Evolutionary conservation across 2,113 vertebrate species (phyloP), one percentile per base, ranked within the genome.

Genomic region (Epinephelus cyanopodus): DNA sequence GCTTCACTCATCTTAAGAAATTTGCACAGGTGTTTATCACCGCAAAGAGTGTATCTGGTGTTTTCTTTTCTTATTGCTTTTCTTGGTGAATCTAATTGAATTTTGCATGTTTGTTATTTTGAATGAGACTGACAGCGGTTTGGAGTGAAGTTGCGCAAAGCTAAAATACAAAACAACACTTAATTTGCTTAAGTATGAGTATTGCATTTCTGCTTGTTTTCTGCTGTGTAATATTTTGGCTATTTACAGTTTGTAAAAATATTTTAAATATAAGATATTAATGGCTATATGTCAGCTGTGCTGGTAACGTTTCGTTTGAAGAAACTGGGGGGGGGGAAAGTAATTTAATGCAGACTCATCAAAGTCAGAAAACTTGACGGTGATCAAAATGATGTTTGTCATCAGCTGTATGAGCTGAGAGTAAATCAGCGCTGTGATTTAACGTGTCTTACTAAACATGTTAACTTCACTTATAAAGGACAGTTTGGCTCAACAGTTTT

Each of bases 81-180:
- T 60, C 1, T 57, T 56, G 2, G 77, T 87, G 14, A 64, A 77
- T 77, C 81, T 77, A 42, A 85, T 77, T 76, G 21, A 50, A 37
- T n/a, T 64, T 83, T 84, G 68, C 47, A 70, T 83, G 60, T 85
- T 73, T 70, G 18, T 74, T 56, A 47, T 77, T 74, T 64, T 29
- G 23, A 11, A 25, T 21, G 67, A 66, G 60, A 33, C 18, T 78
- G 18, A 53, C 48, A 58, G 66, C 19, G 13, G 27, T 77, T 86
- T 88, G 10, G 25, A 0, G 61, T 83, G 75, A 50, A 52, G 19
- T 88, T 74, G 42, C 42, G 57, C 60, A 25, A 48, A 54, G 1
- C 47, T 2, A 42, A 48, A 39, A 50, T 14, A 81, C 69, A 52
- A 58, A 67, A 76, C 1, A 12, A 15, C 4, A 18, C 39, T 64